Evolutionary conservation across 2,888 invertebrate genomes (phyloP).

Genomic region (Drosophila kambysellisi): DNA sequence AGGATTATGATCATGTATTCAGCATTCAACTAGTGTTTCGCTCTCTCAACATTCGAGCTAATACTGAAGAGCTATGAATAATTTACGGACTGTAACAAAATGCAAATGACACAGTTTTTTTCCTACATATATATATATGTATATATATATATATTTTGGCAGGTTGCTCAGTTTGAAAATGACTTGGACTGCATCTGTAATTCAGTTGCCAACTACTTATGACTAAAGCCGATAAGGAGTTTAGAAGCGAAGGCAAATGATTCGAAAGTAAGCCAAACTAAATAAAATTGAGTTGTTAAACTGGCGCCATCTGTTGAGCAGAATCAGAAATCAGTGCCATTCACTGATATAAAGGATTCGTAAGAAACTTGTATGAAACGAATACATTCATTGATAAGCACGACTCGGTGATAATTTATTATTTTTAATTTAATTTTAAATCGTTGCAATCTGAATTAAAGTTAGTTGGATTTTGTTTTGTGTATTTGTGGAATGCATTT

Average conservation of each 20-base stretch:
- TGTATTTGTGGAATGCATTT: background rate
- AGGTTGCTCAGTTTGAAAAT: background rate
- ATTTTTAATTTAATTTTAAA: background rate
- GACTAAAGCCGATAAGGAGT: constrained; percentile 6
- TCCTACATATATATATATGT: background rate
- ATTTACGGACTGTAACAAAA: constrained; percentile 37
- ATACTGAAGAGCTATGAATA: constrained; percentile 54
- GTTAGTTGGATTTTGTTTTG: background rate
- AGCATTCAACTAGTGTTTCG: constrained; percentile 56
- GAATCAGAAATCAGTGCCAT: background rate
- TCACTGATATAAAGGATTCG: background rate
- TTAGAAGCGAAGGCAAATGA: constrained; percentile 7
- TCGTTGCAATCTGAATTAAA: background rate
- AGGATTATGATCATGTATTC: constrained; percentile 42
- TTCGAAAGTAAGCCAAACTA: background rate
- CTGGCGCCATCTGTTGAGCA: constrained; percentile 24
- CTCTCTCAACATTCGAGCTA: constrained; percentile 16
- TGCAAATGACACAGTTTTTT: constrained; percentile 32
- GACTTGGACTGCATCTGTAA: background rate
- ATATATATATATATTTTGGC: background rate
- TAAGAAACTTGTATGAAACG: background rate
- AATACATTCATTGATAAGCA: background rate
- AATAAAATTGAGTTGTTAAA: background rate
- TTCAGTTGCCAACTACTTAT: background rate
- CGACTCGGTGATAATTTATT: background rate